phyloP scores from a whole-genome alignment of 2,113 vertebrate genomes.

The Catharus bicknelli region DNA sequence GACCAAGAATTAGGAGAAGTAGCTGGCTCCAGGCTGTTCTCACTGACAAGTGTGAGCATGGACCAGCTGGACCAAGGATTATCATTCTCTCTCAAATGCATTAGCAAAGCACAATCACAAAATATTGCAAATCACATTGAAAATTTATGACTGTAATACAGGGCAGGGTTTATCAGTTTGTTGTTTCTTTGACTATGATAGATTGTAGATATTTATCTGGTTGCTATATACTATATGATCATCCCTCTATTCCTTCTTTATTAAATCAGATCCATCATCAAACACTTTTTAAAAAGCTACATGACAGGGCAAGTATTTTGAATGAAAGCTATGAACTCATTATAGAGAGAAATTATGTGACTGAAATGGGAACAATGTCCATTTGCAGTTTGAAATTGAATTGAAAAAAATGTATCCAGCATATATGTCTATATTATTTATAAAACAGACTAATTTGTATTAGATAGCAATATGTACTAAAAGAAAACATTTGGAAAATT shows the following conservation, averaged over 20 bases:
- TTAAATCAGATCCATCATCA: not conserved
- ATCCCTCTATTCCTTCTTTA: not conserved
- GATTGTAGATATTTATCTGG: not conserved
- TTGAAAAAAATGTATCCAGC: not conserved
- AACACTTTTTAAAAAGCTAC: not conserved
- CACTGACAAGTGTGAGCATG: not conserved
- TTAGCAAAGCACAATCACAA: not conserved
- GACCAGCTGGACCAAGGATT: not conserved
- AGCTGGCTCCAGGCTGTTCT: not conserved
- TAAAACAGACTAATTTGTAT: not conserved
- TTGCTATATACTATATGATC: not conserved
- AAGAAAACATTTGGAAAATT: not conserved
- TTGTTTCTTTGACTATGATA: not conserved
- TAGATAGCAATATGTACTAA: not conserved
- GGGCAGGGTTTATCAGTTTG: not conserved
- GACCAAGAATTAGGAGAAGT: not conserved
- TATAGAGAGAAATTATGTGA: not conserved
- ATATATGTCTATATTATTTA: not conserved
- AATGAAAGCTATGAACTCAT: accelerated
- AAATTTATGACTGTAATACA: not conserved
- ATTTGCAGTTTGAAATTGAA: not conserved
- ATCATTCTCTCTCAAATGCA: not conserved
- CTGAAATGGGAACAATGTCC: not conserved
- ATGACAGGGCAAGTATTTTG: not conserved
- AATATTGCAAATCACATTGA: not conserved